These are phyloP conservation scores for Lithobius niger DNA, from an alignment of 1,140 invertebrate species.

Conservation along the genomic window DNA sequence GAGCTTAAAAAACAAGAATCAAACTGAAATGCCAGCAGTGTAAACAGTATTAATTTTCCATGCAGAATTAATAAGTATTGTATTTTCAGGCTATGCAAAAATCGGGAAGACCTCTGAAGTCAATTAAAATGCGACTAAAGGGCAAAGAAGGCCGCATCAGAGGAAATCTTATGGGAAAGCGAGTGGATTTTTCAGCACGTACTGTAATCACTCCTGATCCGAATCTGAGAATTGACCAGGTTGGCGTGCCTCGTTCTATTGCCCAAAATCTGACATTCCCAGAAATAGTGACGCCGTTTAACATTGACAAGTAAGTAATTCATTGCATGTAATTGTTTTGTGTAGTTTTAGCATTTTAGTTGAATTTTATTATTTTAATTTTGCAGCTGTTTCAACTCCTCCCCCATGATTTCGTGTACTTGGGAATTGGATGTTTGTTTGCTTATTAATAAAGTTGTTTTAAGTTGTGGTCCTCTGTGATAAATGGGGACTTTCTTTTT, in stretches of 20 bases:
- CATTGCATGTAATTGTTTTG: background rate
- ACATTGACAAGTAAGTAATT: slow-evolving; percentile 67
- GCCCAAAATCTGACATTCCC: slow-evolving; percentile 99
- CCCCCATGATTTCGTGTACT: too few relatives aligned
- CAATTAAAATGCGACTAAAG: slow-evolving; percentile 66
- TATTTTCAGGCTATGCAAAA: slow-evolving; percentile 98
- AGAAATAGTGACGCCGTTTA: slow-evolving; percentile 98
- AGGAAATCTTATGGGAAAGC: slow-evolving; percentile 99
- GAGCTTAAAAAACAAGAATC: too few relatives aligned
- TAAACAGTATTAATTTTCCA: too few relatives aligned
- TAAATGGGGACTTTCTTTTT: too few relatives aligned
- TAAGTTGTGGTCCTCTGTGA: too few relatives aligned
- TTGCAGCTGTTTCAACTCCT: too few relatives aligned
- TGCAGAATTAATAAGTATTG: too few relatives aligned
- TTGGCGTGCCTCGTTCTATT: slow-evolving; percentile 94
- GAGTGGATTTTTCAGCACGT: slow-evolving; percentile 97
- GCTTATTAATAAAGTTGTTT: too few relatives aligned
- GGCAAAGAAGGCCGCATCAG: slow-evolving; percentile 94
- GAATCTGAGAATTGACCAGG: slow-evolving; percentile 95
- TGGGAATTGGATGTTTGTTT: too few relatives aligned
- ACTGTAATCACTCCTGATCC: slow-evolving; percentile 99
- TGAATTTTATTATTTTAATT: slow-evolving; percentile 4
- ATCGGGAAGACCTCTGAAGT: slow-evolving; percentile 95
- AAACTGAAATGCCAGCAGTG: too few relatives aligned
- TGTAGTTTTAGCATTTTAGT: slow-evolving; percentile 7